Conservation (phyloP, 2,888 invertebrate genomes). For the Caenorhabditis sp. region DNA sequence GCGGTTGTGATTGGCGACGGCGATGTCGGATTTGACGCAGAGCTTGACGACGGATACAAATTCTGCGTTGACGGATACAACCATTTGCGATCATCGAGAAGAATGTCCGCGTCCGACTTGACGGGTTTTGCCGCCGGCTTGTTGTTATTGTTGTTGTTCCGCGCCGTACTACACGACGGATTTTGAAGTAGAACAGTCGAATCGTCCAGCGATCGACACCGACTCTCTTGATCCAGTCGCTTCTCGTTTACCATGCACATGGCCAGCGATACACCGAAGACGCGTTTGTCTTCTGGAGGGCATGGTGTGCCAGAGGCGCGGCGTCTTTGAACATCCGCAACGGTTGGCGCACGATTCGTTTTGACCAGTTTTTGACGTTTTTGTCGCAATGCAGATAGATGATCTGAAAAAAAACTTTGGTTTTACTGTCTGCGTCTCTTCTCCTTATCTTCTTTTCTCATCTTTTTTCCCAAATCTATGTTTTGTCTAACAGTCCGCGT, state of each 20-base stretch:
- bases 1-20: conserved; percentile 35
- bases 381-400: conserved; percentile 53
- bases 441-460: too few relatives aligned
- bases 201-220: conserved; percentile 49
- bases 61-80: conserved; percentile 49
- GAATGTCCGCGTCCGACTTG: conserved; percentile 49
- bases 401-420: conserved; percentile 30
- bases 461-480: too few relatives aligned
- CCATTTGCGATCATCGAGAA: conserved; percentile 47
- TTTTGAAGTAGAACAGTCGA: conserved; percentile 37
- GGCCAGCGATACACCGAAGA: conserved; percentile 85
- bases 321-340: conserved; percentile 63
- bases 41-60: conserved; percentile 40
- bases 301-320: conserved; percentile 26
- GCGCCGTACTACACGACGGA: conserved; percentile 13
- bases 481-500: background rate
- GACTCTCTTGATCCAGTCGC: conserved; percentile 65
- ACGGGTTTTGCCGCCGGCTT: conserved; percentile 35
- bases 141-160: conserved; percentile 4
- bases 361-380: conserved; percentile 75
- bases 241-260: conserved; percentile 86
- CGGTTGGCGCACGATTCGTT: conserved; percentile 82
- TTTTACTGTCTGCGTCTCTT: too few relatives aligned
- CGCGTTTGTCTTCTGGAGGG: conserved; percentile 69
- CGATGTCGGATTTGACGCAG: conserved; percentile 35